Conservation (phyloP, 2,113 vertebrate genomes). For the Scopus umbretta region DNA sequence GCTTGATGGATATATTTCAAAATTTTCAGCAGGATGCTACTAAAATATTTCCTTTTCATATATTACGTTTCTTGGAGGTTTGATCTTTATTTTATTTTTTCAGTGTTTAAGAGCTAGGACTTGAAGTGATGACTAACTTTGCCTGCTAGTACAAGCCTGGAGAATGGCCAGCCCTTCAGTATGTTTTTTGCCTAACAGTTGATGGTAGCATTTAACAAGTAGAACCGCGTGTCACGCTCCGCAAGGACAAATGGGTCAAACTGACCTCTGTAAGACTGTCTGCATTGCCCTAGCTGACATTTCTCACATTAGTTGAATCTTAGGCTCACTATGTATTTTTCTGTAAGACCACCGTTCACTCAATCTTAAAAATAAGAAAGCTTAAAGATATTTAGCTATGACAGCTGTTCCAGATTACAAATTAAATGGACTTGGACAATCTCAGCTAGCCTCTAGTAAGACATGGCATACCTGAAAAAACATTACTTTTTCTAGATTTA, state of each 20-base stretch:
- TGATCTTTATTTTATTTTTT: background rate
- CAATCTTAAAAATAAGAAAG: slow-evolving; percentile 12
- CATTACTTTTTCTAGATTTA: background rate
- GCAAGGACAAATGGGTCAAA: background rate
- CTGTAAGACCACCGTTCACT: background rate
- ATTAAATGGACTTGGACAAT: slow-evolving; percentile 26
- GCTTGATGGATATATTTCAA: background rate
- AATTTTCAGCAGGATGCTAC: background rate
- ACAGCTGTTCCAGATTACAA: background rate
- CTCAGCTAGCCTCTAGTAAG: background rate
- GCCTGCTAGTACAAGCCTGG: background rate
- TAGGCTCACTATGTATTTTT: background rate
- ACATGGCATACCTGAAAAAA: background rate
- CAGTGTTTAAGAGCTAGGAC: background rate
- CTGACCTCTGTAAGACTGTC: background rate
- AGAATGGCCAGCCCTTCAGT: background rate
- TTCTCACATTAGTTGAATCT: background rate
- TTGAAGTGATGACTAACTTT: background rate
- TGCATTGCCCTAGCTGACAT: background rate
- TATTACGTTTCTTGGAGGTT: background rate
- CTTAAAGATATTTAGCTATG: slow-evolving; percentile 8
- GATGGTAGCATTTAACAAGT: background rate
- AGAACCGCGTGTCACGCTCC: background rate
- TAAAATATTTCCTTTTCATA: background rate
- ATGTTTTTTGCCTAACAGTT: background rate